Conservation (phyloP, 2,797 vertebrate species). For the Salmo trutta region DNA sequence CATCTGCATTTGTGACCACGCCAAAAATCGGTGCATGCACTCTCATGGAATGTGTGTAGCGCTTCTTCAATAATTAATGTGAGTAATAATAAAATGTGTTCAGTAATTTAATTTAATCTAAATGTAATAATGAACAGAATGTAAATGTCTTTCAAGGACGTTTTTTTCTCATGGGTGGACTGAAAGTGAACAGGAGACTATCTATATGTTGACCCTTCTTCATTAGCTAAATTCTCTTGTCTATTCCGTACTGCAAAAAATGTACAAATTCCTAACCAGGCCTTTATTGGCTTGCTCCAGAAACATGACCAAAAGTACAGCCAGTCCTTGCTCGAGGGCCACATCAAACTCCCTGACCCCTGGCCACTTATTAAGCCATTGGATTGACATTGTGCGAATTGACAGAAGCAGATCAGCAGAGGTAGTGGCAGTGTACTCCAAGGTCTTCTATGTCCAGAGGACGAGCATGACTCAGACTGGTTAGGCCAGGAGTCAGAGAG, state of each 20-base stretch:
- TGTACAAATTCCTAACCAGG: background rate
- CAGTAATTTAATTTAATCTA: too few species aligned
- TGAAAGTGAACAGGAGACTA: background rate
- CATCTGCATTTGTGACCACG: conserved; percentile 35
- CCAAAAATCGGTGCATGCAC: conserved; percentile 47
- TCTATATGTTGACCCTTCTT: background rate
- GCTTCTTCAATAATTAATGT: background rate
- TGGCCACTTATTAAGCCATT: conserved; percentile 30
- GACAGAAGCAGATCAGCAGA: conserved; percentile 81
- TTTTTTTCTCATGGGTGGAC: background rate
- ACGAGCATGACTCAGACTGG: conserved; percentile 59
- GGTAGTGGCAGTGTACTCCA: conserved; percentile 53
- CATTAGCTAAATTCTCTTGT: background rate
- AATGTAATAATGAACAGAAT: too few species aligned
- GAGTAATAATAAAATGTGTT: too few species aligned
- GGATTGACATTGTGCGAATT: conserved; percentile 74
- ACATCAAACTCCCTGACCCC: conserved; percentile 29
- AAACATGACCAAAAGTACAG: conserved; percentile 51
- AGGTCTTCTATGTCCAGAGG: conserved; percentile 71
- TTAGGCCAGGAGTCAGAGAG: conserved; percentile 60
- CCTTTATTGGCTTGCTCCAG: background rate
- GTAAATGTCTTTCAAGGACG: background rate
- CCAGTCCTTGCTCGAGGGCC: conserved; percentile 57
- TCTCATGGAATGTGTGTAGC: background rate
- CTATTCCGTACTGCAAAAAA: background rate